Base-by-base conservation (phyloP, 2,888 invertebrate genomes). In the Polietes domitor region DNA sequence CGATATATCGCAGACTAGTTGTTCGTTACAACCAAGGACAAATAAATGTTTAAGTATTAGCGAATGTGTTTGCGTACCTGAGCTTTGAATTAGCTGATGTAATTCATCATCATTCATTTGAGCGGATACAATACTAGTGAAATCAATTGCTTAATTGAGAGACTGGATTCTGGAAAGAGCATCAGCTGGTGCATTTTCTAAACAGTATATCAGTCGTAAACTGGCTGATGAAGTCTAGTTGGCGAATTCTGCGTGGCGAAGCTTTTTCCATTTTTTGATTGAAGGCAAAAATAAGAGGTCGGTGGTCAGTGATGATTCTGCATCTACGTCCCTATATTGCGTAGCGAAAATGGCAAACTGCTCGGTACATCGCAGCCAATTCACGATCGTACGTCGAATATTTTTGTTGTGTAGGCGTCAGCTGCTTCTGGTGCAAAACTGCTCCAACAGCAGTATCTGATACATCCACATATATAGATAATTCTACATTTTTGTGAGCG, bases 91-190 rank as follows among this genome's bases (percentile, higher is more conserved):
- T 3, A 76, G 50, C 1, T 12, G 10, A 24, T 71, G 24, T 2
- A 74, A n/a, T 17, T 55, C 55, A 0, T 19, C 21, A 10, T 65
- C 37, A 50, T 10, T 26, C 3, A 37, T 41, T 28, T 71, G 71
- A 2, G 74, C 73, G 80, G 74, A 91, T 92, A 55, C 70, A 19
- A 82, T 50, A 19, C 19, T 24, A 0, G 12, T 0, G 17, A 61
- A 77, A n/a, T 77, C 24, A 17, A 74, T 17, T 3, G 17, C 21
- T n/a, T 28, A 7, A 70, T 32, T 17, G 28, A 1, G 91, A 47
- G 80, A 61, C 6, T 58, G 61, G 1, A 80, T 58, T n/a, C n/a
- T 41, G 21, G 53, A 75, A 24, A 75, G 65, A 10, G 53, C 65
- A 24, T 55, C 65, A 19, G 75, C 63, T 37, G 55, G 19, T 26